Evolutionary conservation across 2,888 invertebrate species (phyloP).

Genomic region (Leptinotarsa tumamoca): DNA sequence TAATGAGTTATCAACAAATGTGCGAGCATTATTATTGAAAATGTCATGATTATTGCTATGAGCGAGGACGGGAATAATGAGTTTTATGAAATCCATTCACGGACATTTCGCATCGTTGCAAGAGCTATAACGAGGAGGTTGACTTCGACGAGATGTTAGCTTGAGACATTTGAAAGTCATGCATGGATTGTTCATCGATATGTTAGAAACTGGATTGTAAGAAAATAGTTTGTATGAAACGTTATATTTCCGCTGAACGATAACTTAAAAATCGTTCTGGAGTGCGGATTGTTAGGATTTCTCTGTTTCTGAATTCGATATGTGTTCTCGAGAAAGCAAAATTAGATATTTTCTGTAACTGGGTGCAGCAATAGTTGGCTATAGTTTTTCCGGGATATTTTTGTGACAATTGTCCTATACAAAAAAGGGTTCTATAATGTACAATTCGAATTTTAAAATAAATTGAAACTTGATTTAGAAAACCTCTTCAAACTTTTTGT

Average conservation of each 20-base stretch:
- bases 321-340: no score
- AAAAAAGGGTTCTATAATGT: no score
- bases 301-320: not conserved
- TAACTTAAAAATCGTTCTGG: not conserved
- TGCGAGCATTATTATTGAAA: slow-evolving; percentile 8
- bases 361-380: no score
- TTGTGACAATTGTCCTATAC: no score
- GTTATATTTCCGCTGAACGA: not conserved
- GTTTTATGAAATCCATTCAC: slow-evolving; percentile 17
- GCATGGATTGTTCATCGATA: slow-evolving; percentile 10
- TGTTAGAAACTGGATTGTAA: not conserved
- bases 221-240: not conserved
- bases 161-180: slow-evolving; percentile 10
- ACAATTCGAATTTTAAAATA: no score
- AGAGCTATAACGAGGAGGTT: slow-evolving; percentile 16
- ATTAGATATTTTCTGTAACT: no score
- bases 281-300: not conserved
- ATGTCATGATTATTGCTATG: slow-evolving; percentile 7
- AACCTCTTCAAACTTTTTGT: no score
- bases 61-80: slow-evolving; percentile 13
- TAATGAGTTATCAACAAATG: slow-evolving; percentile 8
- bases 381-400: no score
- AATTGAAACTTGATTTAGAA: no score
- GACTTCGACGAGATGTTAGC: slow-evolving; percentile 9
- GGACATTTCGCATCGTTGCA: not conserved